Evolutionary conservation across 2,797 vertebrate genomes (phyloP).

Genomic region (Channa striata): DNA sequence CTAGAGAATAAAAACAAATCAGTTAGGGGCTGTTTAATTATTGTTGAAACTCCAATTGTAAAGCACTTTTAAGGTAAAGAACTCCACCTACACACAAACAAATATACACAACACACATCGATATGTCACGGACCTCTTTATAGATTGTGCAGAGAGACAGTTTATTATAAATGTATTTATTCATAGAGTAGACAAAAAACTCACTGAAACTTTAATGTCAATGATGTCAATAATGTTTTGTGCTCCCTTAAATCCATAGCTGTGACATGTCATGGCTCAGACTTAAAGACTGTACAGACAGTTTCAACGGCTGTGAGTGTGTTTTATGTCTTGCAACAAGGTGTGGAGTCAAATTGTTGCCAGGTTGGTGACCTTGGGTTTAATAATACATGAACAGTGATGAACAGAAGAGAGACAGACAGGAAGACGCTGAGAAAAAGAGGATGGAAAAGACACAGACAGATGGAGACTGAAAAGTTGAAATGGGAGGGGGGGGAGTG

Average conservation of each 20-base stretch:
- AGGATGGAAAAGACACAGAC: slow-evolving; percentile 11
- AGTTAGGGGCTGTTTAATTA: slow-evolving; percentile 24
- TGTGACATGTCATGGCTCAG: slow-evolving; percentile 31
- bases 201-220: slow-evolving; percentile 59
- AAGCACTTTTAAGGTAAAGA: slow-evolving; percentile 25
- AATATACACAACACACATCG: neutral
- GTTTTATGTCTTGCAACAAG: slow-evolving; percentile 37
- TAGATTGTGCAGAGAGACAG: slow-evolving; percentile 18
- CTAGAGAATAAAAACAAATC: slow-evolving; percentile 36
- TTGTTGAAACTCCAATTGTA: slow-evolving; percentile 7
- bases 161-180: slow-evolving; percentile 46
- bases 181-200: slow-evolving; percentile 40
- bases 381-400: slow-evolving; percentile 74
- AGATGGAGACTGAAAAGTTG: slow-evolving; percentile 10
- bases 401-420: slow-evolving; percentile 39
- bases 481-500: too few species aligned
- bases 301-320: slow-evolving; percentile 5
- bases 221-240: slow-evolving; percentile 36
- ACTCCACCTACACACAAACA: slow-evolving; percentile 2
- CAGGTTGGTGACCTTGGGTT: slow-evolving; percentile 70
- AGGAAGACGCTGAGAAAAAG: slow-evolving; percentile 8
- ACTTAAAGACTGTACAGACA: slow-evolving; percentile 23
- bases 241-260: slow-evolving; percentile 43
- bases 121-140: slow-evolving; percentile 25
- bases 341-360: slow-evolving; percentile 57